A percentile compares a stretch with the other conserved stretches of the same genome.
These are phyloP conservation scores for Actinemys pallida DNA, from an alignment of 2,113 vertebrate genomes.

Conservation along the genomic window DNA sequence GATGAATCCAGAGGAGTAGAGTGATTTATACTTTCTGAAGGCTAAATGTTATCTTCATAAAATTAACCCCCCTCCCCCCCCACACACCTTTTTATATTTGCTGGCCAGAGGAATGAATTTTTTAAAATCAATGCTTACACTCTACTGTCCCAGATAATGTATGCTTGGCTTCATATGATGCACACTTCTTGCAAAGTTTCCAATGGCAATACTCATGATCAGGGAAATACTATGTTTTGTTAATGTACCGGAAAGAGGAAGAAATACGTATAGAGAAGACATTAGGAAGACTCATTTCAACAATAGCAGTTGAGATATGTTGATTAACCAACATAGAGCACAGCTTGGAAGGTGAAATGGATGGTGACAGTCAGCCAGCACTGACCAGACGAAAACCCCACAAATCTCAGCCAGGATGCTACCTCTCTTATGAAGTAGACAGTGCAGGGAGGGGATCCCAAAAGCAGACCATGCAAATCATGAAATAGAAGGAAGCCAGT, in stretches of 20 bases:
- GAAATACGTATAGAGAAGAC: slow-evolving; percentile 3
- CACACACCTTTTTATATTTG: neutral
- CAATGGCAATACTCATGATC: neutral
- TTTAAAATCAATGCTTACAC: neutral
- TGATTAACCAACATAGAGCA: neutral
- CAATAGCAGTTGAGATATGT: neutral
- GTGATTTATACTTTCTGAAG: neutral
- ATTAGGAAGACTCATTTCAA: neutral
- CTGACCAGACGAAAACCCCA: neutral
- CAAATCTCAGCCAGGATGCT: neutral
- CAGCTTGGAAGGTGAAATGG: neutral
- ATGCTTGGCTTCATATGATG: neutral
- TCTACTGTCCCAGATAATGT: neutral
- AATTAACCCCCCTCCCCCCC: neutral
- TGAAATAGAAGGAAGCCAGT: neutral
- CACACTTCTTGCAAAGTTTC: neutral
- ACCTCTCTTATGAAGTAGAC: accelerated
- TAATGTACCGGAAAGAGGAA: slow-evolving; percentile 45
- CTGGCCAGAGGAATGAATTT: neutral
- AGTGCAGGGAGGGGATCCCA: neutral
- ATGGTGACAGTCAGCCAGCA: neutral
- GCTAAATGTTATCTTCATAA: neutral
- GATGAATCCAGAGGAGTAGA: neutral
- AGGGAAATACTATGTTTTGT: slow-evolving; percentile 8
- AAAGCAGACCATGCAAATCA: neutral